A percentile compares a stretch with the other conserved stretches of the same genome.
These are phyloP conservation scores for Watsonalla cultraria DNA, from an alignment of 2,888 invertebrate genomes.

Conservation along the genomic window DNA sequence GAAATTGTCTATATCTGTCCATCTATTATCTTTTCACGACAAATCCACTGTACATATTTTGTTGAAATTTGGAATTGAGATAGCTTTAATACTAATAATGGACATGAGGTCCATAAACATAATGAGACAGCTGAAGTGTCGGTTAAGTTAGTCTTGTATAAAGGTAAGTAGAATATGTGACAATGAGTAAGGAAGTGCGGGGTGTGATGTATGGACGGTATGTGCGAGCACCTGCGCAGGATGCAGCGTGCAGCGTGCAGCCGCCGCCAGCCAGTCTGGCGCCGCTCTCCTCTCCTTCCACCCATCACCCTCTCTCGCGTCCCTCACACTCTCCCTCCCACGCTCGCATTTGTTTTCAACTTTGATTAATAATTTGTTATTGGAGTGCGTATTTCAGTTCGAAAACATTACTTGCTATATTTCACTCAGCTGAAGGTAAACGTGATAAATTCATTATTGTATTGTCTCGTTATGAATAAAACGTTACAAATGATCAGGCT, in stretches of 20 bases:
- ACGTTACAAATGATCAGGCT: constrained; percentile 2
- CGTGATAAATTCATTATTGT: constrained; percentile 9
- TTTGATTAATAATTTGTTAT: constrained; percentile 78
- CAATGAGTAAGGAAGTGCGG: constrained; percentile 22
- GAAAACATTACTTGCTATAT: constrained; percentile 43
- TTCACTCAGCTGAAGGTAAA: constrained; percentile 20
- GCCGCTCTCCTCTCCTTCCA: constrained; percentile 32
- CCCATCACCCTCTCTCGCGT: constrained; percentile 16
- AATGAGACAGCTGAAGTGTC: too few species aligned
- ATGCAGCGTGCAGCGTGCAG: constrained; percentile 56
- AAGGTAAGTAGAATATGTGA: constrained; percentile 19
- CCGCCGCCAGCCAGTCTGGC: constrained; percentile 69
- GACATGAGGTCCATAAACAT: too few species aligned
- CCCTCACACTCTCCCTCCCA: constrained; percentile 33
- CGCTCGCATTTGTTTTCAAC: constrained; percentile 73
- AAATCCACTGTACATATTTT: too few species aligned
- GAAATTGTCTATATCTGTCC: too few species aligned
- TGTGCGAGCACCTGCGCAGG: constrained; percentile 60
- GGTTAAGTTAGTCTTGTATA: too few species aligned
- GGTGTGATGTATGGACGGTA: constrained; percentile 15
- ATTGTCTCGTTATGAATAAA: constrained; percentile 1
- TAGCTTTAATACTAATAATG: too few species aligned
- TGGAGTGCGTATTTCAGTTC: constrained; percentile 61
- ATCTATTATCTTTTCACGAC: too few species aligned
- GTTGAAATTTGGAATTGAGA: too few species aligned